Evolutionary conservation across 2,888 invertebrate genomes (phyloP).

Genomic region (Dastarcus helophoroides): DNA sequence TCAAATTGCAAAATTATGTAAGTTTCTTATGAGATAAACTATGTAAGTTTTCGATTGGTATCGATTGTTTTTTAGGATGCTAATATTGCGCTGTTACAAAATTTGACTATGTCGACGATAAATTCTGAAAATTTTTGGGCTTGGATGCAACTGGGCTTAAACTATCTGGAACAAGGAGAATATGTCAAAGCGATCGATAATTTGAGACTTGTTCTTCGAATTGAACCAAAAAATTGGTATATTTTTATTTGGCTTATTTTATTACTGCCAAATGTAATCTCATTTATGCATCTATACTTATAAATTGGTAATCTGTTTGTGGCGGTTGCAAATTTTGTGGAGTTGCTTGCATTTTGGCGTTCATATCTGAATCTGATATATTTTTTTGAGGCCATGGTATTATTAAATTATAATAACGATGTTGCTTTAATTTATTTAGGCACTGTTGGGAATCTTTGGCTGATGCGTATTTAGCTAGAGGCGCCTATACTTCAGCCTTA

Average conservation of each 20-base stretch:
- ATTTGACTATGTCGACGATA: constrained; percentile 36
- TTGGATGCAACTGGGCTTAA: constrained; percentile 72
- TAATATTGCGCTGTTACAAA: constrained; percentile 50
- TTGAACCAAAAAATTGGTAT: constrained; percentile 57
- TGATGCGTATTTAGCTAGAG: constrained; percentile 80
- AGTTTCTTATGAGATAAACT: constrained; percentile 12
- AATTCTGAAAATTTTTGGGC: constrained; percentile 52
- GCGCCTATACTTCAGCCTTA: constrained; percentile 81
- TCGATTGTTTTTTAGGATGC: constrained; percentile 37
- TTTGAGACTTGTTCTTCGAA: constrained; percentile 61
- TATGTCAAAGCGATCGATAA: constrained; percentile 63
- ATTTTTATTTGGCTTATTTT: no score
- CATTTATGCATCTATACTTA: no score
- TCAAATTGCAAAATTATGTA: constrained; percentile 53
- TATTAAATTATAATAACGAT: no score
- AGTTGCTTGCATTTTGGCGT: no score
- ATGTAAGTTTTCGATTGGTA: not conserved
- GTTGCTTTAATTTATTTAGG: constrained; percentile 30
- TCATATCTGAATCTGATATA: no score
- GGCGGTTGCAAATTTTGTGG: no score
- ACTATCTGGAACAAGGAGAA: constrained; percentile 62
- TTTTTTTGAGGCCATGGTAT: no score
- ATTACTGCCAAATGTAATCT: no score
- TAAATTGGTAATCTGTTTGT: no score
- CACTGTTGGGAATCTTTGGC: constrained; percentile 79